phyloP scores from a whole-genome alignment of 2,113 vertebrate genomes.

The Alouatta palliata region DNA sequence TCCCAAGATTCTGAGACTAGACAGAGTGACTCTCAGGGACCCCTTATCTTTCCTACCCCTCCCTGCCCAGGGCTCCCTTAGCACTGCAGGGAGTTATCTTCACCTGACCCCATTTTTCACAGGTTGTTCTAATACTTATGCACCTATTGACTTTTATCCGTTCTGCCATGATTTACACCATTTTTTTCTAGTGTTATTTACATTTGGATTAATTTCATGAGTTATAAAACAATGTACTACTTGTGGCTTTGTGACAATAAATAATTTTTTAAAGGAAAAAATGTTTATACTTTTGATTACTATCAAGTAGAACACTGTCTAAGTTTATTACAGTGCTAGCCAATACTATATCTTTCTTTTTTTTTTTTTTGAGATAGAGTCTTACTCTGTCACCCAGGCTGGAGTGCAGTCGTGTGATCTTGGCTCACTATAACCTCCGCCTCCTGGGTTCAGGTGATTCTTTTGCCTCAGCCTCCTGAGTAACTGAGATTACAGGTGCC shows the following conservation, averaged over 20 bases:
- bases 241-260: not conserved
- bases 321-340: not conserved
- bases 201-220: not conserved
- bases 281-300: not conserved
- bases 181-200: not conserved
- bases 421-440: too few relatives aligned
- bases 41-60: not conserved
- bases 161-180: not conserved
- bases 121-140: not conserved
- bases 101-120: not conserved
- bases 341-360: not conserved
- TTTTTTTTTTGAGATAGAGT: too few relatives aligned
- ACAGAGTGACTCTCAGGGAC: not conserved
- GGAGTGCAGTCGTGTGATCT: too few relatives aligned
- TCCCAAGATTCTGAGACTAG: not conserved
- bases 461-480: too few relatives aligned
- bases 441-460: too few relatives aligned
- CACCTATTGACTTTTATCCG: not conserved
- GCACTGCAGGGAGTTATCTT: not conserved
- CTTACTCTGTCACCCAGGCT: too few relatives aligned
- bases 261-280: not conserved
- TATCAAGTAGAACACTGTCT: not conserved
- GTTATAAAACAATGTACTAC: not conserved
- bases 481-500: too few relatives aligned
- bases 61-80: not conserved